Conservation (phyloP, 1,140 invertebrate species). For the Aphaenogaster rudis region DNA sequence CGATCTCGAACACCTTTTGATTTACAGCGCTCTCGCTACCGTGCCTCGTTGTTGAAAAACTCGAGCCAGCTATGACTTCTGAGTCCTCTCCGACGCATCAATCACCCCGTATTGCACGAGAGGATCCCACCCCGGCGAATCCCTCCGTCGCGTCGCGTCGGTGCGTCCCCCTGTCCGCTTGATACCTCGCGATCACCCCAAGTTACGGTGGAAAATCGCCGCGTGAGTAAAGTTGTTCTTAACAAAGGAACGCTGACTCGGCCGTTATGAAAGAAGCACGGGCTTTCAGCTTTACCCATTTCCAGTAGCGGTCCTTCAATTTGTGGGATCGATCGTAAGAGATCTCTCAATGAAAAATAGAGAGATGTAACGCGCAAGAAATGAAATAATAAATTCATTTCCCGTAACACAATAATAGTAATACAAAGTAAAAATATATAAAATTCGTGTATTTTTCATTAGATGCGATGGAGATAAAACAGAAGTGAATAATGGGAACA, state of each 20-base stretch:
- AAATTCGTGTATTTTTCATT: not conserved
- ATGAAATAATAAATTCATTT: conserved; percentile 14
- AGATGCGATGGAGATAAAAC: not conserved
- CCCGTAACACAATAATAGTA: not conserved
- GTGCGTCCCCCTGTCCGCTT: not conserved
- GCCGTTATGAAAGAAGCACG: conserved; percentile 78
- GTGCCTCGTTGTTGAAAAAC: conserved; percentile 30
- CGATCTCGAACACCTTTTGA: not conserved
- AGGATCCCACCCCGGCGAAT: not conserved
- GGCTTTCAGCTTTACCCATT: conserved; percentile 68
- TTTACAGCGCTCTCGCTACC: conserved; percentile 30
- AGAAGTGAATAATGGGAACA: not conserved
- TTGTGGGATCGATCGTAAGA: conserved; percentile 11
- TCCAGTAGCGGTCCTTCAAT: conserved; percentile 37
- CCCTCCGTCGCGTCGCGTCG: not conserved
- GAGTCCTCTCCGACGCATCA: conserved; percentile 68
- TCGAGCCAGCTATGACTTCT: conserved; percentile 50
- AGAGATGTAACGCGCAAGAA: not conserved
- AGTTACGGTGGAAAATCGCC: conserved; percentile 71
- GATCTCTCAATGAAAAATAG: conserved; percentile 12
- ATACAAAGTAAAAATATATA: not conserved
- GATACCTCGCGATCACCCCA: conserved; percentile 19
- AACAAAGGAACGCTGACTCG: conserved; percentile 81
- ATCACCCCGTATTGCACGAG: conserved; percentile 68
- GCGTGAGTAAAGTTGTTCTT: conserved; percentile 79